phyloP scores from a whole-genome alignment of 2,888 invertebrate genomes.

The Cheilosia impressa region DNA sequence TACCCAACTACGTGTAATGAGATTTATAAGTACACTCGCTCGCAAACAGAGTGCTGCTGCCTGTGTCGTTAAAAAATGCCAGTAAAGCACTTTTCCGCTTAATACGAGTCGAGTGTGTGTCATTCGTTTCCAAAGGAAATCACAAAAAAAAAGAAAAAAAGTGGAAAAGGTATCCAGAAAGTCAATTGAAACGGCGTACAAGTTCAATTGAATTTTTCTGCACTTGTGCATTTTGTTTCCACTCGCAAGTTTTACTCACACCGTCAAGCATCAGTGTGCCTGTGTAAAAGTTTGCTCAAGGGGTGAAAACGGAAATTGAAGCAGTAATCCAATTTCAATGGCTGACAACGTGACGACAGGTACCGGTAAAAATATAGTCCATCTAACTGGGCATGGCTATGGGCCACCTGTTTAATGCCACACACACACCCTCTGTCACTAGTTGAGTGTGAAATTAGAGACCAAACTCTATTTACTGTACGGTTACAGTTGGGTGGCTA shows the following conservation, averaged over 20 bases:
- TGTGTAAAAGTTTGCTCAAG: not conserved
- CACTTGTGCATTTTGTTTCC: not conserved
- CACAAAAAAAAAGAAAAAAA: not conserved
- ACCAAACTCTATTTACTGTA: slow-evolving; percentile 8
- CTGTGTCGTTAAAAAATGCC: not conserved
- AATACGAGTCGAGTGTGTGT: not conserved
- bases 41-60: not conserved
- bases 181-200: slow-evolving; percentile 22
- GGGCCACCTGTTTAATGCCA: slow-evolving; percentile 27
- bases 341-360: slow-evolving; percentile 23
- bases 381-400: slow-evolving; percentile 9
- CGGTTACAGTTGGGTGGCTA: not conserved
- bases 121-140: not conserved
- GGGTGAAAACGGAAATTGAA: slow-evolving; percentile 44
- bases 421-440: slow-evolving; percentile 5
- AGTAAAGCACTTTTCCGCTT: not conserved
- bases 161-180: not conserved
- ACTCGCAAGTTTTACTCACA: slow-evolving; percentile 2
- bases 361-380: not conserved
- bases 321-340: slow-evolving; percentile 34
- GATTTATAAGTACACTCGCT: not conserved
- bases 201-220: slow-evolving; percentile 31
- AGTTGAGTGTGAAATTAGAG: slow-evolving; percentile 31
- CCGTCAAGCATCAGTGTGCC: not conserved
- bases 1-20: not conserved